Conservation (phyloP, 2,113 vertebrate genomes). For the Phylloscopus trochilus region DNA sequence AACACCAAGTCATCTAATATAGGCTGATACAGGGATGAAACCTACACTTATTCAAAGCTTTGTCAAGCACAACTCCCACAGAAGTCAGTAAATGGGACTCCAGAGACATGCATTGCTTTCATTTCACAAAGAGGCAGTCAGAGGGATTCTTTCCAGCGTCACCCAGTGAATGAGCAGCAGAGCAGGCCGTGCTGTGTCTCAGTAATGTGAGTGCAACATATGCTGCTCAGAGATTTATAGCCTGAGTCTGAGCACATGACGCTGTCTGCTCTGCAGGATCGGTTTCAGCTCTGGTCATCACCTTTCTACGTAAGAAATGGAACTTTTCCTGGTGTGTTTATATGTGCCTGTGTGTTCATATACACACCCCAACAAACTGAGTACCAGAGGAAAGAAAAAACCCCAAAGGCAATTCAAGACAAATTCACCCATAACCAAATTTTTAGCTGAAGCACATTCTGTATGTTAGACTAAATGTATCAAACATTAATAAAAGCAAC, state of each 20-base stretch:
- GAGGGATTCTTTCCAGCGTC: neutral
- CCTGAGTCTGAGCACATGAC: neutral
- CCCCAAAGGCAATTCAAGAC: neutral
- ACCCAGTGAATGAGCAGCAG: neutral
- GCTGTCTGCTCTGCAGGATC: neutral
- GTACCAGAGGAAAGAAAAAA: neutral
- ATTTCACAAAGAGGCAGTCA: neutral
- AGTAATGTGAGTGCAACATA: too few relatives aligned
- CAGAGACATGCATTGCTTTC: rapidly evolving
- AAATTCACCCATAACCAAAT: neutral
- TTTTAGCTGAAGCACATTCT: neutral
- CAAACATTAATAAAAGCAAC: neutral
- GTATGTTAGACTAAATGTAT: neutral
- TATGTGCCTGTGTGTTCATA: neutral
- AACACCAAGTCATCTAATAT: neutral
- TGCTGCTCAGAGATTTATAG: neutral
- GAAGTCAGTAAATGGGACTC: neutral
- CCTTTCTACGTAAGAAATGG: neutral
- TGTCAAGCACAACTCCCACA: neutral
- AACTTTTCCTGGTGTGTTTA: neutral
- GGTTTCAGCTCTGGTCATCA: neutral
- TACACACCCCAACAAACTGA: neutral
- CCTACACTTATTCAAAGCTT: neutral
- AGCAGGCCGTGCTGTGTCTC: neutral
- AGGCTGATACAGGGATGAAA: neutral